phyloP scores from a whole-genome alignment of 2,888 invertebrate species.

The Ariolimax columbianus region DNA sequence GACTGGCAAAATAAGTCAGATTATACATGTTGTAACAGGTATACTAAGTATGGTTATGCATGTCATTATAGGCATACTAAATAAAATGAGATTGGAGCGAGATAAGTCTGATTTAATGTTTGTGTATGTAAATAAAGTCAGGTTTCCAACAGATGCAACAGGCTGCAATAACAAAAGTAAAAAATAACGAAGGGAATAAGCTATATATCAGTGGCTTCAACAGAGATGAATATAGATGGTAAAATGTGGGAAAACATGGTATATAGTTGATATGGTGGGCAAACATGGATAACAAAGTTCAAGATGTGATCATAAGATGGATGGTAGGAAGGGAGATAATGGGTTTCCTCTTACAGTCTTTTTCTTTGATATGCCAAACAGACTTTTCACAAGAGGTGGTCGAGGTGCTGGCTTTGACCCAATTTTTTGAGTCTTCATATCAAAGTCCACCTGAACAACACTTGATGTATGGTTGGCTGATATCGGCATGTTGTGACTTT shows the following conservation, averaged over 20 bases:
- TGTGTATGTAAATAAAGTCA: no score
- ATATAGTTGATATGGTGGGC: not conserved
- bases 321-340: not conserved
- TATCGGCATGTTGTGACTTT: not conserved
- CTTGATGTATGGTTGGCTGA: constrained; percentile 2
- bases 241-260: not conserved
- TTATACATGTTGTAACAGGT: no score
- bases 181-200: not conserved
- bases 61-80: no score
- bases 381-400: not conserved
- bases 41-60: no score
- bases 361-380: constrained; percentile 12
- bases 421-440: not conserved
- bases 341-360: constrained; percentile 9
- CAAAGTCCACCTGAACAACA: constrained; percentile 18
- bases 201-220: not conserved
- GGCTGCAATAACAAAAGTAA: not conserved
- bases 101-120: no score
- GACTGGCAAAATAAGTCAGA: no score
- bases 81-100: no score
- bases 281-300: not conserved
- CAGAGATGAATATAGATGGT: not conserved
- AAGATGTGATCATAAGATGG: not conserved
- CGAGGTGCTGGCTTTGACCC: constrained; percentile 17
- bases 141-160: no score